These are phyloP conservation scores for Alectura lathami DNA, from an alignment of 2,113 vertebrate species.

Conservation along the genomic window DNA sequence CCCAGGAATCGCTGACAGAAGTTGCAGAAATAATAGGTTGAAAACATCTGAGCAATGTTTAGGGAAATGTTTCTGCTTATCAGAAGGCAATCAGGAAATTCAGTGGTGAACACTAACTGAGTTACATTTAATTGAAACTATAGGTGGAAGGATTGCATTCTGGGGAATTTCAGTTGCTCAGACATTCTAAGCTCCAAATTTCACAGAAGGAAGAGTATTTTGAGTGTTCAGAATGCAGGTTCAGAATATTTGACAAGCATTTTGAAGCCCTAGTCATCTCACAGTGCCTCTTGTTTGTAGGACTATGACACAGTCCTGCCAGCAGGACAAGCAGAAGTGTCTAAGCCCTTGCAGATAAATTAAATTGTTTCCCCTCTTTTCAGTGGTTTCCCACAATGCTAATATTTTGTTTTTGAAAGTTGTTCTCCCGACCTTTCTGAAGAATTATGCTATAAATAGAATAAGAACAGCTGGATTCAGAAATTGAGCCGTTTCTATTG, in stretches of 20 bases:
- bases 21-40: conserved; percentile 10
- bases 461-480: background rate
- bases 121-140: background rate
- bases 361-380: background rate
- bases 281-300: background rate
- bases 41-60: background rate
- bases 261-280: background rate
- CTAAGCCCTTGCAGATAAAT: background rate
- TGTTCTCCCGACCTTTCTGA: background rate
- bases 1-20: background rate
- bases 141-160: background rate
- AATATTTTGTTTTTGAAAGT: background rate
- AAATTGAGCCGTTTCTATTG: background rate
- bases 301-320: background rate
- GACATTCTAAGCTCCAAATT: background rate
- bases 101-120: background rate
- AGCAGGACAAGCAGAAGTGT: background rate
- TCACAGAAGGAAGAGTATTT: background rate
- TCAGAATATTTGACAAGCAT: background rate
- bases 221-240: background rate
- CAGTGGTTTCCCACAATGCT: background rate
- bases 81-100: background rate
- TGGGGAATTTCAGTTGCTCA: background rate
- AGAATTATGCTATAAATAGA: background rate
- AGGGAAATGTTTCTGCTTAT: conserved; percentile 15